Evolutionary conservation across 2,888 invertebrate genomes (phyloP).

Genomic region (Drosophila aldrichi): DNA sequence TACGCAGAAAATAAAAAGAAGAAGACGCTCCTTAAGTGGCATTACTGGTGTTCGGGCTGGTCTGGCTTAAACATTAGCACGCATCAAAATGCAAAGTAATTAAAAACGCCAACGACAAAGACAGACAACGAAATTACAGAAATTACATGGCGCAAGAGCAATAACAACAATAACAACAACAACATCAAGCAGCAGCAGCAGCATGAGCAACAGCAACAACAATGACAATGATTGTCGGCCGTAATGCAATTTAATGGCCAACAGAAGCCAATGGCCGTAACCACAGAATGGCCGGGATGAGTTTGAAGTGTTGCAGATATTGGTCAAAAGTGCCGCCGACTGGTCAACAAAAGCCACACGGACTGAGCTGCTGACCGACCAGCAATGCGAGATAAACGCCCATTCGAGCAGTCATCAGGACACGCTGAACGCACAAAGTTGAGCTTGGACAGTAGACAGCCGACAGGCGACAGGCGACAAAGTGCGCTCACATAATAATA

Average conservation of each 20-base stretch:
- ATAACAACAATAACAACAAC: slow-evolving; percentile 11
- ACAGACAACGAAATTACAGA: slow-evolving; percentile 53
- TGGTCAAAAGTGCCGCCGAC: slow-evolving; percentile 71
- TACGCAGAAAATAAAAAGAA: background rate
- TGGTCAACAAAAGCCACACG: slow-evolving; percentile 52
- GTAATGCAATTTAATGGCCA: slow-evolving; percentile 77
- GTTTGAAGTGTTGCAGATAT: slow-evolving; percentile 78
- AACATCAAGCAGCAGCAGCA: slow-evolving; percentile 24
- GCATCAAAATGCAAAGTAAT: slow-evolving; percentile 59
- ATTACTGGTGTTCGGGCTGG: slow-evolving; percentile 9
- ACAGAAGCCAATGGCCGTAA: slow-evolving; percentile 52
- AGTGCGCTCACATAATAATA: slow-evolving; percentile 77
- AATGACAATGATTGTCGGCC: slow-evolving; percentile 54
- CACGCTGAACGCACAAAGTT: slow-evolving; percentile 29
- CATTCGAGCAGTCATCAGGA: slow-evolving; percentile 61
- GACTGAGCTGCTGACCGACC: slow-evolving; percentile 11
- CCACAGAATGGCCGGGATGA: slow-evolving; percentile 64
- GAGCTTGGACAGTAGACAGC: slow-evolving; percentile 28
- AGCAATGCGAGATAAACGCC: slow-evolving; percentile 58
- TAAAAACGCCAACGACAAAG: slow-evolving; percentile 50
- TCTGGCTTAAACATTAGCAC: slow-evolving; percentile 44
- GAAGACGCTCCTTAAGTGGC: slow-evolving; percentile 13
- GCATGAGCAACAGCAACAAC: slow-evolving; percentile 15
- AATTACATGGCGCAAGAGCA: slow-evolving; percentile 51
- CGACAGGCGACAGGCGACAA: slow-evolving; percentile 47